Percentiles rank a stretch among this genome's conserved stretches.
These are phyloP conservation scores for Temnothorax ravouxi DNA, from an alignment of 2,888 invertebrate species.

Conservation along the genomic window DNA sequence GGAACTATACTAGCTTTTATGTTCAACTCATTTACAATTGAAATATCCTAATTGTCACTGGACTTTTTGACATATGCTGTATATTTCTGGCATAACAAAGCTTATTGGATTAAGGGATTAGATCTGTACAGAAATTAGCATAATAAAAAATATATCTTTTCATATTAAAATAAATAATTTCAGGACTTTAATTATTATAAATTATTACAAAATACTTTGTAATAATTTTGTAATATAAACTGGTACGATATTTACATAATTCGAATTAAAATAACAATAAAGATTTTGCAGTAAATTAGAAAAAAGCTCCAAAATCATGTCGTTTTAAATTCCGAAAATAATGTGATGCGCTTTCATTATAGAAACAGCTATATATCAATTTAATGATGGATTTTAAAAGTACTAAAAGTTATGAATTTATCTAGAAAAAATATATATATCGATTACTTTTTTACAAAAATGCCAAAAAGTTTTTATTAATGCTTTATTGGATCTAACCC, in stretches of 20 bases:
- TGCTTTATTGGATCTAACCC: not conserved
- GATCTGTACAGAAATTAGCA: not conserved
- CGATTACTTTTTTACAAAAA: not conserved
- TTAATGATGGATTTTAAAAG: not conserved
- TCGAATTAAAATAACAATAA: not conserved
- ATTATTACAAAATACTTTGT: not conserved
- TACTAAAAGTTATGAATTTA: not conserved
- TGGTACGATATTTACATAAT: not conserved
- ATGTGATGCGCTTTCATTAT: not conserved
- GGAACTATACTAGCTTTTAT: conserved; percentile 18
- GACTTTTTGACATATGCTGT: conserved; percentile 29
- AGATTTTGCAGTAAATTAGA: not conserved
- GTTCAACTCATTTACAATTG: conserved; percentile 20
- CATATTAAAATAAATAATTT: not conserved
- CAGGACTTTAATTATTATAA: not conserved
- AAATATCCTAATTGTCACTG: conserved; percentile 20
- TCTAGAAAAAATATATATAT: not conserved
- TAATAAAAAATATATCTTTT: not conserved
- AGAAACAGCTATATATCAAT: not conserved
- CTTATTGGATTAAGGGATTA: not conserved
- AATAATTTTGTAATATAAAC: too few relatives aligned
- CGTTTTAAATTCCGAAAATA: not conserved
- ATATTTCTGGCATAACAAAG: conserved; percentile 8
- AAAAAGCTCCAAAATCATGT: not conserved
- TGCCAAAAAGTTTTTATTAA: not conserved